A percentile compares a stretch with the other conserved stretches of the same genome.
phyloP scores from a whole-genome alignment of 1,140 invertebrate genomes.

The Trissolcus basalis region DNA sequence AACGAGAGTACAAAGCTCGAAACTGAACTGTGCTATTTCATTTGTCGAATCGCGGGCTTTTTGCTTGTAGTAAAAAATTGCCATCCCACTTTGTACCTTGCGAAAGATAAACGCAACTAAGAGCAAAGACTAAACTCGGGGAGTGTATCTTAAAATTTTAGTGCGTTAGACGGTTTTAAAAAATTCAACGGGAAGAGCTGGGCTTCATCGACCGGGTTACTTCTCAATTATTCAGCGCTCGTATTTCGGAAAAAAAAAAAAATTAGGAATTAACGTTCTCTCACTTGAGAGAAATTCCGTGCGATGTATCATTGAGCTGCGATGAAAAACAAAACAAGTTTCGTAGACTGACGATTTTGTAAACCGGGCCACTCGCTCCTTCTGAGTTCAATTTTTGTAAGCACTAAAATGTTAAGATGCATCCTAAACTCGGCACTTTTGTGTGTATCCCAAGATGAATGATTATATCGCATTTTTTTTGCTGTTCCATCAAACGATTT shows the following conservation, averaged over 20 bases:
- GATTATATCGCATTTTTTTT: slow-evolving; percentile 11
- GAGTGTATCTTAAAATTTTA: slow-evolving; percentile 43
- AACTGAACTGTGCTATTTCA: slow-evolving; percentile 41
- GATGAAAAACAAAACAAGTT: not conserved
- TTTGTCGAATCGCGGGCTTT: slow-evolving; percentile 23
- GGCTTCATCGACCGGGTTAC: slow-evolving; percentile 11
- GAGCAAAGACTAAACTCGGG: slow-evolving; percentile 27
- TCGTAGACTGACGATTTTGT: too few species aligned
- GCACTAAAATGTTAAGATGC: slow-evolving; percentile 44
- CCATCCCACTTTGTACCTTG: slow-evolving; percentile 25
- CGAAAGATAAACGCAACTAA: slow-evolving; percentile 47
- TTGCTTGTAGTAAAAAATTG: slow-evolving; percentile 40
- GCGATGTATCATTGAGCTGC: not conserved
- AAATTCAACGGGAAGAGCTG: slow-evolving; percentile 14
- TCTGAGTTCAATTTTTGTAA: too few species aligned
- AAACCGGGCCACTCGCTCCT: too few species aligned
- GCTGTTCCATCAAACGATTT: slow-evolving; percentile 21
- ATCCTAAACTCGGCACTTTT: slow-evolving; percentile 32
- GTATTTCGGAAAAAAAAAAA: slow-evolving; percentile 10
- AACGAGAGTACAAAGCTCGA: slow-evolving; percentile 58
- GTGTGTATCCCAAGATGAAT: slow-evolving; percentile 9
- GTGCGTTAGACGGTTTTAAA: slow-evolving; percentile 13
- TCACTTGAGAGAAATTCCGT: slow-evolving; percentile 2
- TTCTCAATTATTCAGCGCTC: slow-evolving; percentile 11
- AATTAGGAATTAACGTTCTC: slow-evolving; percentile 4